phyloP scores from a whole-genome alignment of 2,113 vertebrate species.

The Delphinus delphis region DNA sequence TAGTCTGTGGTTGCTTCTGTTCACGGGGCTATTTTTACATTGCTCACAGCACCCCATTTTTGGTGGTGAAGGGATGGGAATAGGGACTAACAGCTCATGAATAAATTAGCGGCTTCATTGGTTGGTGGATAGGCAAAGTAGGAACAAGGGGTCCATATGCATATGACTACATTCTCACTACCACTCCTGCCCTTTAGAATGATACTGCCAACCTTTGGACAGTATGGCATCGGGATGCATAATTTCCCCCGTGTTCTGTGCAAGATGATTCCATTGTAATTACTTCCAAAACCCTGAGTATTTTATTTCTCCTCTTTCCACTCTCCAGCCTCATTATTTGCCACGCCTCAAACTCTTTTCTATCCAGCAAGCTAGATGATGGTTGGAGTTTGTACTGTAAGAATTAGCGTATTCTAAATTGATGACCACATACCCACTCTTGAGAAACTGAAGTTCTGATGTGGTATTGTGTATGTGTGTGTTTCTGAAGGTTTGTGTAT shows the following conservation, averaged over 20 bases:
- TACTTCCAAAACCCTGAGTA: background rate
- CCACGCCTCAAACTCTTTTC: background rate
- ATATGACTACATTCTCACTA: background rate
- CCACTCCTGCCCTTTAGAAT: background rate
- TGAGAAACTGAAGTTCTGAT: background rate
- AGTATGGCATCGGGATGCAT: fast-evolving
- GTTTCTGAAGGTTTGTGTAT: background rate
- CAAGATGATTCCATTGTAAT: background rate
- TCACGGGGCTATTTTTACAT: background rate
- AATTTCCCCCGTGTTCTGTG: background rate
- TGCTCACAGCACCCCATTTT: background rate
- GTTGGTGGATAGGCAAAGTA: background rate
- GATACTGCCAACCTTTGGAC: no score
- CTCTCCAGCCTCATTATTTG: background rate
- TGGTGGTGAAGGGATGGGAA: background rate
- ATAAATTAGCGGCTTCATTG: background rate
- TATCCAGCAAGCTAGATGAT: background rate
- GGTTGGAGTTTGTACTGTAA: background rate
- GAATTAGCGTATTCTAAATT: background rate
- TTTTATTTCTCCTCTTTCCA: background rate
- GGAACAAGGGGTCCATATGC: background rate
- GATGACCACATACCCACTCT: background rate
- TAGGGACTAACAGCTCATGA: background rate
- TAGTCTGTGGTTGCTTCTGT: background rate
- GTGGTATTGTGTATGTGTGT: background rate